phyloP scores from a whole-genome alignment of 2,797 vertebrate genomes.

The Protonibea diacanthus region DNA sequence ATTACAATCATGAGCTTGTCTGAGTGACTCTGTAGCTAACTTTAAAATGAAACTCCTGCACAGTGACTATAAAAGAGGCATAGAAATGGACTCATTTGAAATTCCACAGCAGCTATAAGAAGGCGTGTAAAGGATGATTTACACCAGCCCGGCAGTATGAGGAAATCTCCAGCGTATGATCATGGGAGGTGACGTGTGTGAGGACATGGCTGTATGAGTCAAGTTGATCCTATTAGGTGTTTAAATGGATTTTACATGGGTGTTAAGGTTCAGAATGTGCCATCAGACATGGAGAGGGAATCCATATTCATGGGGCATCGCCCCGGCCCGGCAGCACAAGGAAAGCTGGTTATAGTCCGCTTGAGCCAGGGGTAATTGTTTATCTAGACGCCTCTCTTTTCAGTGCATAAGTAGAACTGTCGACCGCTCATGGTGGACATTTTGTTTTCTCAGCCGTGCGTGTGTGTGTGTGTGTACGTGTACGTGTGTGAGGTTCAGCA shows the following conservation, averaged over 20 bases:
- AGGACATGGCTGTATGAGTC: constrained; percentile 71
- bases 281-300: constrained; percentile 76
- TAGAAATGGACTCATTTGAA: constrained; percentile 23
- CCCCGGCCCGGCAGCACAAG: constrained; percentile 47
- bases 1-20: constrained; percentile 66
- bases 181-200: constrained; percentile 72
- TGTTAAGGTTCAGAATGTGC: constrained; percentile 82
- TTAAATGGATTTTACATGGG: constrained; percentile 87
- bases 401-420: constrained; percentile 82
- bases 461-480: constrained; percentile 20
- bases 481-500: constrained; percentile 11
- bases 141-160: constrained; percentile 3
- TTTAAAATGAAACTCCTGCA: constrained; percentile 36
- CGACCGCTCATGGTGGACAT: constrained; percentile 75
- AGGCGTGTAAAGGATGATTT: constrained; percentile 48
- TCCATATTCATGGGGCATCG: constrained; percentile 83
- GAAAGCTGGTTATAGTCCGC: constrained; percentile 71
- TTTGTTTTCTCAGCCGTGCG: constrained; percentile 74
- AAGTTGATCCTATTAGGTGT: constrained; percentile 85
- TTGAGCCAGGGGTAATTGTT: constrained; percentile 82
- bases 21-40: constrained; percentile 61
- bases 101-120: constrained; percentile 20
- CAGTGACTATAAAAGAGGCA: neutral
- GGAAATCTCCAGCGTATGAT: constrained; percentile 52
- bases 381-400: constrained; percentile 74